Evolutionary conservation across 2,888 invertebrate species (phyloP).

Genomic region (Conistra vaccinii): DNA sequence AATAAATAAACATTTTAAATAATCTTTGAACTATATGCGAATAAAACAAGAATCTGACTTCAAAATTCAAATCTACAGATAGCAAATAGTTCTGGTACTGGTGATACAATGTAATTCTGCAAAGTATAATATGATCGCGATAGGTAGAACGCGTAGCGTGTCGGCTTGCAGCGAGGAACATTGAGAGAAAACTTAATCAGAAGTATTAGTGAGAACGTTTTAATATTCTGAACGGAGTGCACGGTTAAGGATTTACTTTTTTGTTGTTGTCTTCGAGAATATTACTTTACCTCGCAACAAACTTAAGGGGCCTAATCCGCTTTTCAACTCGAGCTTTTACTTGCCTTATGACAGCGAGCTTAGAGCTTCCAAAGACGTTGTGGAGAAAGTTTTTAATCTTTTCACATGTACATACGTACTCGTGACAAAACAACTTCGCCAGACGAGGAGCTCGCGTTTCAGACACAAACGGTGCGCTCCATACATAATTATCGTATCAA

Average conservation of each 20-base stretch:
- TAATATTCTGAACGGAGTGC: constrained; percentile 80
- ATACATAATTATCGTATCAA: constrained; percentile 61
- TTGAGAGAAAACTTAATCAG: constrained; percentile 73
- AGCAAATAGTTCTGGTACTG: not conserved
- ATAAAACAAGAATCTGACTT: not conserved
- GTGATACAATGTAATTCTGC: constrained; percentile 22
- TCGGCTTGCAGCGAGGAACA: constrained; percentile 57
- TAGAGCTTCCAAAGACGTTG: constrained; percentile 82
- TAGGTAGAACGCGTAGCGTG: constrained; percentile 20
- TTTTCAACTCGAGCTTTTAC: constrained; percentile 87
- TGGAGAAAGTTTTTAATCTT: constrained; percentile 86
- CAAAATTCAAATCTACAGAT: not conserved
- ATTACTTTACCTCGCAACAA: constrained; percentile 87
- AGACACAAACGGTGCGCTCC: constrained; percentile 50
- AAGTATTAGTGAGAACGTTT: constrained; percentile 74
- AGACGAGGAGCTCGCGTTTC: constrained; percentile 54
- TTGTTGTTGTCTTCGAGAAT: constrained; percentile 83
- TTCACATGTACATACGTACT: constrained; percentile 72
- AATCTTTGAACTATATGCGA: not conserved
- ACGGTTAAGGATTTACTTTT: constrained; percentile 77
- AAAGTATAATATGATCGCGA: constrained; percentile 28
- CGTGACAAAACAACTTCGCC: constrained; percentile 62
- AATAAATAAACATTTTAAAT: no score
- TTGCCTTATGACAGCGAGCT: constrained; percentile 87
- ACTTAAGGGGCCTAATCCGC: constrained; percentile 88